phyloP scores from a whole-genome alignment of 2,113 vertebrate species.

The Bufo bufo region DNA sequence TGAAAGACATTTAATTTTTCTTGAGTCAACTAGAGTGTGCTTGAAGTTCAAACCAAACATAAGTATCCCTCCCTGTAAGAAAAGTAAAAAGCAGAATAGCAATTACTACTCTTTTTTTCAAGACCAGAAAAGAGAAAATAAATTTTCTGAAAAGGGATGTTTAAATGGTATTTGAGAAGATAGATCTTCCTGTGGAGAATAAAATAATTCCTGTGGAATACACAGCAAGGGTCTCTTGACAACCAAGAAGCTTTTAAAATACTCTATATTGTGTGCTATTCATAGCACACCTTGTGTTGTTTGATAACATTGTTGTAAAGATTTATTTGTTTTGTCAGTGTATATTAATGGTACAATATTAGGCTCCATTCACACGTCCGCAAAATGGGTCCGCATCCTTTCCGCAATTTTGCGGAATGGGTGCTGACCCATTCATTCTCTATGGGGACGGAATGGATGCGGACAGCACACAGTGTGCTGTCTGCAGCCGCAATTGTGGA shows the following conservation, averaged over 20 bases:
- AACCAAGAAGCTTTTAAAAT: slow-evolving; percentile 24
- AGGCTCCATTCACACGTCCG: neutral
- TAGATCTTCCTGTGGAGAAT: slow-evolving; percentile 35
- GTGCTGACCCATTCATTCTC: too few relatives aligned
- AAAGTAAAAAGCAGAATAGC: slow-evolving; percentile 32
- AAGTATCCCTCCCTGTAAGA: neutral
- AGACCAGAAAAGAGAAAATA: neutral
- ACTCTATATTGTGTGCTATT: slow-evolving; percentile 9
- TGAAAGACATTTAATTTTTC: slow-evolving; percentile 47
- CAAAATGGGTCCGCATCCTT: too few relatives aligned
- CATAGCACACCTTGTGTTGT: neutral
- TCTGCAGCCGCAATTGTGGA: too few relatives aligned
- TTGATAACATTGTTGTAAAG: slow-evolving; percentile 14
- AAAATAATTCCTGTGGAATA: slow-evolving; percentile 32
- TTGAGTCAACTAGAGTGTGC: slow-evolving; percentile 4
- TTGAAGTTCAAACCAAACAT: slow-evolving; percentile 30
- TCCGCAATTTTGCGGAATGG: too few relatives aligned
- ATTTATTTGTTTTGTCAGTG: neutral
- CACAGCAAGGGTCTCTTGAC: slow-evolving; percentile 10
- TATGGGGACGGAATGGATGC: too few relatives aligned
- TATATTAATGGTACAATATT: neutral
- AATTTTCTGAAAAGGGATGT: slow-evolving; percentile 27
- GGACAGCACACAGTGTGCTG: too few relatives aligned
- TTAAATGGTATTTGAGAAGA: slow-evolving; percentile 37
- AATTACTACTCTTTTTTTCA: slow-evolving; percentile 8